Conservation (phyloP, 2,113 vertebrate species). For the Muscicapa adusta region DNA sequence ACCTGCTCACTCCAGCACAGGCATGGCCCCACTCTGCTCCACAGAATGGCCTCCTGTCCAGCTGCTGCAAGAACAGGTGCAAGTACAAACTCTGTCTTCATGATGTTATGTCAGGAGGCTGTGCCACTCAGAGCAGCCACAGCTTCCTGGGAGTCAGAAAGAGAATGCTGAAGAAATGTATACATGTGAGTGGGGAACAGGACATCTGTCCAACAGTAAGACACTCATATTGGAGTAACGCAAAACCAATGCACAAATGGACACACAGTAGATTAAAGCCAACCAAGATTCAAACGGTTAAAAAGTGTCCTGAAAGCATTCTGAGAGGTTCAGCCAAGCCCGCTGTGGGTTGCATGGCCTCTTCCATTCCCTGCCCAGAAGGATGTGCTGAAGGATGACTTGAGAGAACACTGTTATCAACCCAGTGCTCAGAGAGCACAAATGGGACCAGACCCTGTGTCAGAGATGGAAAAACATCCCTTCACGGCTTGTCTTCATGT, state of each 20-base stretch:
- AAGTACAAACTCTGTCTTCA: neutral
- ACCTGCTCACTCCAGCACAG: neutral
- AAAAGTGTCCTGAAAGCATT: constrained; percentile 35
- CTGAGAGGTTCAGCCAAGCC: neutral
- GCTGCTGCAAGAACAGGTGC: neutral
- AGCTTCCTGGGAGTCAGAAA: neutral
- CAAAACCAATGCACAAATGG: constrained; percentile 34
- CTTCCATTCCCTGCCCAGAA: neutral
- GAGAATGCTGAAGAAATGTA: neutral
- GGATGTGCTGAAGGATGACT: neutral
- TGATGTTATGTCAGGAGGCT: rapidly evolving
- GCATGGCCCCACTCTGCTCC: neutral
- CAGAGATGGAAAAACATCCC: neutral
- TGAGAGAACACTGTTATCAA: neutral
- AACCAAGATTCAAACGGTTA: constrained; percentile 32
- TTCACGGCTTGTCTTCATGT: neutral
- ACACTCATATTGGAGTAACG: neutral
- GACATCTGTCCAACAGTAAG: neutral
- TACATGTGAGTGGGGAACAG: neutral
- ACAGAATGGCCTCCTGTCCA: neutral
- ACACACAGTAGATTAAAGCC: constrained; percentile 43
- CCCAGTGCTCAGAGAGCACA: neutral
- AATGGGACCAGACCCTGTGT: neutral
- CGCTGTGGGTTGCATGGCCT: neutral
- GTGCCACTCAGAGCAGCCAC: neutral